Base-by-base conservation (phyloP, 2,888 invertebrate genomes). In the Aphodius granarius region DNA sequence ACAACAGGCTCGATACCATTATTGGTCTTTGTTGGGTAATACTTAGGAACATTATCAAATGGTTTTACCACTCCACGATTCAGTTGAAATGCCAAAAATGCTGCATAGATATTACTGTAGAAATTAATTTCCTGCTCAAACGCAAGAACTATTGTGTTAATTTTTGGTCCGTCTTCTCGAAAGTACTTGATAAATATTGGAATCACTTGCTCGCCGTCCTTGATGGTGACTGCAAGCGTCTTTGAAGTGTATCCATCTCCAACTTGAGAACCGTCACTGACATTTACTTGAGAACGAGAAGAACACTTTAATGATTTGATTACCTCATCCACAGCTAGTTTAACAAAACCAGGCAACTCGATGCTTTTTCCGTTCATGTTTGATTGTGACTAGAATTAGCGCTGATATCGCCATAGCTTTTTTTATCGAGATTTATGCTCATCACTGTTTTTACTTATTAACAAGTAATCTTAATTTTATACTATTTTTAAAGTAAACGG, bases 1-100 rank as follows among this genome's bases (percentile, higher is more conserved):
- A 83, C 77, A 4, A 85, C 65, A 1, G 72, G 64, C 76, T 82
- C 82, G n/a, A 68, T 68, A 6, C 68, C 18, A 20, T 68, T 20
- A 63, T 78, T 73, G 3, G 9, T 43, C 5, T 73, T 71, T 3
- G 76, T 73, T 64, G 75, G 74, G 18, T 76, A 79, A 73, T 71
- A 79, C 73, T 79, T 75, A 5, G 78, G 71, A n/a, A 73, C 73
- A 16, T 70, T 73, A 9, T 72, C 65, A 21, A 81, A 81, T 13
- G 72, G 73, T 15, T 76, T 72, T 21, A 19, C 63, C 13, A 81
- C 68, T 16, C 66, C 68, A 63, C 76, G 73, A 23, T 78, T 75
- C 19, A 63, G 68, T 73, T 79, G 75, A 15, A 79, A 78, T 63
- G 75, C 21, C 73, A 70, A 18, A 3, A 80, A 77, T 1, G 16